Percentiles rank a stretch among this genome's conserved stretches.
phyloP scores from a whole-genome alignment of 1,140 invertebrate genomes.

The Tetraneura akinire region DNA sequence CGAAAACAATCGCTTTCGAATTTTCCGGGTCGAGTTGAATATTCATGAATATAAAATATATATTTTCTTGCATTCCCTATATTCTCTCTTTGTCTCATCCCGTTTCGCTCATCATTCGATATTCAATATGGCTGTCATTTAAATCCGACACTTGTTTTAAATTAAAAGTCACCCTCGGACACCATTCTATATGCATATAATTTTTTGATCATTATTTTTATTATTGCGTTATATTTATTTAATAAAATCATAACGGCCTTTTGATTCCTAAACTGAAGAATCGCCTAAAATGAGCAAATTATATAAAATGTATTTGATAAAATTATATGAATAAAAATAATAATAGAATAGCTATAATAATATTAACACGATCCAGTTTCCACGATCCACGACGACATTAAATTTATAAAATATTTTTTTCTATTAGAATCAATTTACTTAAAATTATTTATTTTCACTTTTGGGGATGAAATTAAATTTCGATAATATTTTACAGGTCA shows the following conservation, averaged over 20 bases:
- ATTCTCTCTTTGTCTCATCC: neutral
- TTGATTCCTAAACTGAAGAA: neutral
- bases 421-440: too few species aligned
- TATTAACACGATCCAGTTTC: too few species aligned
- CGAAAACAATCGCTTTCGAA: slow-evolving; percentile 46
- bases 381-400: too few species aligned
- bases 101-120: neutral
- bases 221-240: neutral
- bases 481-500: slow-evolving; percentile 67
- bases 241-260: neutral
- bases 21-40: slow-evolving; percentile 22
- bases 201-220: slow-evolving; percentile 52
- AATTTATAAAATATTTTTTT: too few species aligned
- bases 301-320: too few species aligned
- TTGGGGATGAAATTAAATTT: neutral
- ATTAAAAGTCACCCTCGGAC: neutral
- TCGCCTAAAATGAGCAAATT: neutral
- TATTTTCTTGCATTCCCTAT: neutral
- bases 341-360: too few species aligned
- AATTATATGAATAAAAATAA: too few species aligned
- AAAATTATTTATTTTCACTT: too few species aligned
- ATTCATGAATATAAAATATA: neutral
- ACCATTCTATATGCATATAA: neutral
- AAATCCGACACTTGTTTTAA: slow-evolving; percentile 29
- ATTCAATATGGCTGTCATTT: slow-evolving; percentile 36